A percentile compares a stretch with the other conserved stretches of the same genome.
phyloP scores from a whole-genome alignment of 2,888 invertebrate genomes.

The Epirrhoe tristata region DNA sequence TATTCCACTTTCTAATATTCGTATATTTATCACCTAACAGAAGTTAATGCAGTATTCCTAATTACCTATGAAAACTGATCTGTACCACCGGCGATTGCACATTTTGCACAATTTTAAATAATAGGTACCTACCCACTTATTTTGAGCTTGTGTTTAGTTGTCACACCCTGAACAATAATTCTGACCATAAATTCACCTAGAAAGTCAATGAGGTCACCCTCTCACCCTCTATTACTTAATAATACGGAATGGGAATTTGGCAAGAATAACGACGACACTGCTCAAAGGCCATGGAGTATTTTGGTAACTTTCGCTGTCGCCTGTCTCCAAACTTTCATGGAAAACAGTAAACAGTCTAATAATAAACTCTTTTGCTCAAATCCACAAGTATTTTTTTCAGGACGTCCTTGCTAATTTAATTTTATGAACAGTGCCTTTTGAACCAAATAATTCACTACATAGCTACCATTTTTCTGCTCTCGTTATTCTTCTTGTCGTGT shows the following conservation, averaged over 20 bases:
- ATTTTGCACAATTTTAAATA: too few relatives aligned
- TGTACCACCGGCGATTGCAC: too few relatives aligned
- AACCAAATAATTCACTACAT: background rate
- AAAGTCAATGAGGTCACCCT: slow-evolving; percentile 26
- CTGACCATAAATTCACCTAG: slow-evolving; percentile 8
- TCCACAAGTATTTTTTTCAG: background rate
- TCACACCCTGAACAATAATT: background rate
- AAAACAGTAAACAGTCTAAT: slow-evolving; percentile 19
- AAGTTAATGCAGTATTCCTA: too few relatives aligned
- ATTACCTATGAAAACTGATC: too few relatives aligned
- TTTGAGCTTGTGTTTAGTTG: background rate
- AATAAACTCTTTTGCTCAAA: background rate
- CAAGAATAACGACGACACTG: slow-evolving; percentile 26
- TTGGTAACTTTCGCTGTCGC: slow-evolving; percentile 32
- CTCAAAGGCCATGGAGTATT: slow-evolving; percentile 33
- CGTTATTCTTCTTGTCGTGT: too few relatives aligned
- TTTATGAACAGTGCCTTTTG: background rate
- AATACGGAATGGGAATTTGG: slow-evolving; percentile 29
- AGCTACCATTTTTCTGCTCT: too few relatives aligned
- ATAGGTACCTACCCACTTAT: background rate
- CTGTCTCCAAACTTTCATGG: slow-evolving; percentile 25
- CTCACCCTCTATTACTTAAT: background rate
- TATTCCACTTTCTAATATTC: too few relatives aligned
- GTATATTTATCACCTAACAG: too few relatives aligned
- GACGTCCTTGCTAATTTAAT: background rate